Percentiles rank a stretch among this genome's conserved stretches.
Evolutionary conservation across 2,797 vertebrate species (phyloP).

Genomic region (Lacerta agilis): DNA sequence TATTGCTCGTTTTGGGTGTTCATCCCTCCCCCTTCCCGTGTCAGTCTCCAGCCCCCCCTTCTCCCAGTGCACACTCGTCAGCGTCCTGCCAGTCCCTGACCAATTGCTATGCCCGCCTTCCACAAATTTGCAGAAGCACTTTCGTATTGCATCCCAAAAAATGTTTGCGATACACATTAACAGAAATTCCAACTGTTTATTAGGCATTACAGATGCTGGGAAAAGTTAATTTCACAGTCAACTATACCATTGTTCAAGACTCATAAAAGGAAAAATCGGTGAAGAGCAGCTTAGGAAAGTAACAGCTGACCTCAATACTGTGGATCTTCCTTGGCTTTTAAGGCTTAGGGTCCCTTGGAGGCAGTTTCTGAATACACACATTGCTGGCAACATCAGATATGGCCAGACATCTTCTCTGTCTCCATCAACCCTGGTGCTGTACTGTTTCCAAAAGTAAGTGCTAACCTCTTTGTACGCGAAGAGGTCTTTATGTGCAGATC

Average conservation of each 20-base stretch:
- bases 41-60: too few relatives aligned
- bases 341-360: slow-evolving; percentile 4
- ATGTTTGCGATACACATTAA: slow-evolving; percentile 33
- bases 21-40: not conserved
- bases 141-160: not conserved
- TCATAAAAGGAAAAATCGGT: slow-evolving; percentile 57
- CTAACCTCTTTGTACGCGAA: not conserved
- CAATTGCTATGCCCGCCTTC: not conserved
- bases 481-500: slow-evolving; percentile 14
- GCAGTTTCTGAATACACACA: slow-evolving; percentile 36
- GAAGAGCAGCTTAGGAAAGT: slow-evolving; percentile 66
- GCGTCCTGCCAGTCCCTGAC: too few relatives aligned
- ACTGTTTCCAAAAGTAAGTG: slow-evolving; percentile 31
- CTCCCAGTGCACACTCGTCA: too few relatives aligned
- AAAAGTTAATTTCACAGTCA: slow-evolving; percentile 81
- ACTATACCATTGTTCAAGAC: slow-evolving; percentile 74
- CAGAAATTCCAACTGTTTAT: slow-evolving; percentile 80
- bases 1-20: too few relatives aligned
- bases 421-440: slow-evolving; percentile 9
- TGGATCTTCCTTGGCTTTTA: slow-evolving; percentile 27
- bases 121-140: not conserved
- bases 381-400: slow-evolving; percentile 11
- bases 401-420: slow-evolving; percentile 3
- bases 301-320: slow-evolving; percentile 49
- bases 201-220: slow-evolving; percentile 81